These are phyloP conservation scores for Scomberomorus guttatus DNA, from an alignment of 2,797 vertebrate genomes.

Conservation along the genomic window DNA sequence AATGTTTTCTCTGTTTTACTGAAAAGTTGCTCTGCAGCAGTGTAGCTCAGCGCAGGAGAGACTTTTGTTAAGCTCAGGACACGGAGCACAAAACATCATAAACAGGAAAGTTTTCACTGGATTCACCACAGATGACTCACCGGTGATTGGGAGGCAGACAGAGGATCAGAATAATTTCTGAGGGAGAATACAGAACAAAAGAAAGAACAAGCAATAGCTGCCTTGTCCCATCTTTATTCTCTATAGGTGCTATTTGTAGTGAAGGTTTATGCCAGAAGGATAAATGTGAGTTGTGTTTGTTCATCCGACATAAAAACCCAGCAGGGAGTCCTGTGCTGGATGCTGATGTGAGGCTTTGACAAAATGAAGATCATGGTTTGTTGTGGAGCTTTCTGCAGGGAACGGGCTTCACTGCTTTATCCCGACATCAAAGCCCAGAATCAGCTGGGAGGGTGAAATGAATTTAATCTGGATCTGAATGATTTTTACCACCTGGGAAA, in stretches of 20 bases:
- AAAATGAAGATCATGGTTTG: slow-evolving; percentile 47
- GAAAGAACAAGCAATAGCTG: not conserved
- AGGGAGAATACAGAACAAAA: not conserved
- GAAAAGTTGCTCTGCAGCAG: not conserved
- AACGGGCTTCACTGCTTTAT: slow-evolving; percentile 50
- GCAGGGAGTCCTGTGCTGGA: slow-evolving; percentile 52
- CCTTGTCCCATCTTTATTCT: not conserved
- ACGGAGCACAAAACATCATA: slow-evolving; percentile 11
- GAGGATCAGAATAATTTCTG: not conserved
- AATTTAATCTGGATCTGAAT: slow-evolving; percentile 58
- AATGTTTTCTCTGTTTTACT: not conserved
- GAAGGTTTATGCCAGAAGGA: slow-evolving; percentile 16
- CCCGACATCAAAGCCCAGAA: slow-evolving; percentile 66
- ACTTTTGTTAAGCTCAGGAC: not conserved
- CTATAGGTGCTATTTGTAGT: not conserved
- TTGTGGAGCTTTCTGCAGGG: slow-evolving; percentile 44
- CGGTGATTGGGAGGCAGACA: not conserved
- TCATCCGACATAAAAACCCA: slow-evolving; percentile 25
- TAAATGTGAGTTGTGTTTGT: slow-evolving; percentile 32
- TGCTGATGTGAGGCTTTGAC: slow-evolving; percentile 63
- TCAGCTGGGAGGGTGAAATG: slow-evolving; percentile 37
- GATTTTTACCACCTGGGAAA: slow-evolving; percentile 53
- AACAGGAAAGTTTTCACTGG: slow-evolving; percentile 1
- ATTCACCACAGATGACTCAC: slow-evolving; percentile 14
- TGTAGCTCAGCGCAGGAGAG: not conserved